Base-by-base conservation (phyloP, 2,797 vertebrate genomes). In the Hozukius guyotensis region DNA sequence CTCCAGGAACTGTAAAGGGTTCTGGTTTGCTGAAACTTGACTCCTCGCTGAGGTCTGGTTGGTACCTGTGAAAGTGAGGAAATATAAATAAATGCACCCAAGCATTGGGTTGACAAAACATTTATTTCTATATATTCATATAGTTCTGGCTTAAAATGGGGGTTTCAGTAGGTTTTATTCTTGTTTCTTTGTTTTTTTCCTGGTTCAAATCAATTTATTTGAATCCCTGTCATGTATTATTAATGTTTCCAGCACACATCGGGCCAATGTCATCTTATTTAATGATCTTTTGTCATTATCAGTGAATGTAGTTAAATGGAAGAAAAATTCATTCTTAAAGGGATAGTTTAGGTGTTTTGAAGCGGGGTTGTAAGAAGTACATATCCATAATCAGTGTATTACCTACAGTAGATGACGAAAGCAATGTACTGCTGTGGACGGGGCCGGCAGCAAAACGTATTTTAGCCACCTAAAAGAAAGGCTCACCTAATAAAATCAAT, bases 11-110 rank as follows among this genome's bases (percentile, higher is more conserved):
- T 60, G 88, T 85, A 49, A 89, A 89, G 5, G 85, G 75, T 72
- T 93, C 81, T 71, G 80, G 60, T 88, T 93, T 86, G 8, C 80
- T 81, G 55, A 80, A 76, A 69, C 72, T 74, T 46, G 87, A 78
- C 34, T 89, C 90, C 16, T 91, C 91, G 0, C 0, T 78, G 27
- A 66, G 38, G 31, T 93, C 94, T 46, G 85, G 46, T 72, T 82
- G 93, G 64, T 97, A 97, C 79, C 97, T 97, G 72, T 49, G 57
- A 61, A 60, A 71, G 60, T 65, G 32, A 83, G 11, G 31, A 75
- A 24, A 76, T 64, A 36, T 9, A 29, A 62, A 46, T 55, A 0
- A 14, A 38, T 29, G 2, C 24, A 71, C 1, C 2, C 8, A 73
- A 16, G 5, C 7, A 27, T 5, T 27, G 10, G 2, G 22, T 36